Evolutionary conservation across 1,140 invertebrate species (phyloP).

Genomic region (Ceratitis capitata): DNA sequence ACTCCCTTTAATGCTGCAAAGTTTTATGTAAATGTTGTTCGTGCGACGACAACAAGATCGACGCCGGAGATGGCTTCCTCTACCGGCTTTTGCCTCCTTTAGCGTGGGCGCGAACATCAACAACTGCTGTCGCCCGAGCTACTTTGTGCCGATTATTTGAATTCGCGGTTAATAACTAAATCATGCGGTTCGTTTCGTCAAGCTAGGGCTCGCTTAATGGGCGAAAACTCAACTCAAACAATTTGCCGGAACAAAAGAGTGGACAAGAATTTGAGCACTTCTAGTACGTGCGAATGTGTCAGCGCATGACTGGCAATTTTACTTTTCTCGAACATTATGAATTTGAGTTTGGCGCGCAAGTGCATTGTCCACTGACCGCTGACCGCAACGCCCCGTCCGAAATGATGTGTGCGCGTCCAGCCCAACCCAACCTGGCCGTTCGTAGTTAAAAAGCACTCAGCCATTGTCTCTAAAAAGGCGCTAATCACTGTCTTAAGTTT

Average conservation of each 20-base stretch:
- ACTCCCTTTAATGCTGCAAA: background rate
- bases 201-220: background rate
- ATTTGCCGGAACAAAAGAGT: background rate
- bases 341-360: background rate
- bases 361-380: constrained; percentile 7
- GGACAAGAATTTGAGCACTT: background rate
- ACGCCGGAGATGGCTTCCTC: too few species aligned
- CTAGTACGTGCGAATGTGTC: too few species aligned
- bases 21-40: background rate
- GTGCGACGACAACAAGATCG: background rate
- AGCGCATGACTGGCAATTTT: too few species aligned
- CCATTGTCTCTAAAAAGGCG: constrained; percentile 42
- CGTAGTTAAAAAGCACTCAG: constrained; percentile 28
- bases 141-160: background rate
- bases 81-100: background rate
- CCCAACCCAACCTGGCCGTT: background rate
- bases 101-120: background rate
- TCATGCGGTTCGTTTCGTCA: background rate
- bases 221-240: background rate
- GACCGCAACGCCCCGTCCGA: background rate
- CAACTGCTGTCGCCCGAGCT: background rate
- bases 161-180: constrained; percentile 21
- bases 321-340: background rate
- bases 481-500: constrained; percentile 42
- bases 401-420: background rate